phyloP scores from a whole-genome alignment of 2,113 vertebrate genomes.

The Probosciger aterrimus region DNA sequence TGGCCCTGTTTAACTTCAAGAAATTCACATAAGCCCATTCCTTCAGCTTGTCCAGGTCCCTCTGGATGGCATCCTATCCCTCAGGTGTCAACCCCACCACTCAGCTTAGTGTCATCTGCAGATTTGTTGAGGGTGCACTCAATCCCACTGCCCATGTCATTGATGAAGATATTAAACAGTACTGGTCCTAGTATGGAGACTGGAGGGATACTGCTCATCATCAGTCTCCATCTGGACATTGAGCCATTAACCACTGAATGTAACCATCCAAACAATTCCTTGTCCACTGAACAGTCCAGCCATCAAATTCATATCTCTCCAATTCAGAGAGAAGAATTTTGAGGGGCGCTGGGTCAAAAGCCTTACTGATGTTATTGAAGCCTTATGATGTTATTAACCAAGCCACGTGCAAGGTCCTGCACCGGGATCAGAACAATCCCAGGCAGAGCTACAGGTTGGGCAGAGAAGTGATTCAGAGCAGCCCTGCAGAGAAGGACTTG shows the following conservation, averaged over 20 bases:
- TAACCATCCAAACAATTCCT: neutral
- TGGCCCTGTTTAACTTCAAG: neutral
- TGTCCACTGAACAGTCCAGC: neutral
- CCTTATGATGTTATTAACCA: too few species aligned
- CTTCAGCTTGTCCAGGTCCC: neutral
- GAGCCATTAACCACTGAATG: too few species aligned
- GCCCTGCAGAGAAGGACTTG: too few species aligned
- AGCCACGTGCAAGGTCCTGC: too few species aligned
- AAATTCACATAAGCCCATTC: neutral
- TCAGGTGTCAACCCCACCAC: neutral
- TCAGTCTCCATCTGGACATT: neutral
- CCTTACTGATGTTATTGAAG: neutral
- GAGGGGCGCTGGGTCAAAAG: neutral
- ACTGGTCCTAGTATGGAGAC: neutral
- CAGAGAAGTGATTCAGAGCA: too few species aligned
- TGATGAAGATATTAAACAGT: neutral
- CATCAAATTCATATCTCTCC: neutral
- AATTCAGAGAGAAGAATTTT: neutral
- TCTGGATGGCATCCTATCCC: neutral
- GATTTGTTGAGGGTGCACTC: neutral
- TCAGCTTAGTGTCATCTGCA: neutral
- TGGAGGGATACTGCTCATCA: neutral
- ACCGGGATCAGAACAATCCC: too few species aligned
- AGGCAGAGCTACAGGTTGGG: too few species aligned
- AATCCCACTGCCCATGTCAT: neutral